Evolutionary conservation across 2,888 invertebrate genomes (phyloP), one percentile per base, ranked within the genome.

Genomic region (Marasmarcha lunaedactyla): DNA sequence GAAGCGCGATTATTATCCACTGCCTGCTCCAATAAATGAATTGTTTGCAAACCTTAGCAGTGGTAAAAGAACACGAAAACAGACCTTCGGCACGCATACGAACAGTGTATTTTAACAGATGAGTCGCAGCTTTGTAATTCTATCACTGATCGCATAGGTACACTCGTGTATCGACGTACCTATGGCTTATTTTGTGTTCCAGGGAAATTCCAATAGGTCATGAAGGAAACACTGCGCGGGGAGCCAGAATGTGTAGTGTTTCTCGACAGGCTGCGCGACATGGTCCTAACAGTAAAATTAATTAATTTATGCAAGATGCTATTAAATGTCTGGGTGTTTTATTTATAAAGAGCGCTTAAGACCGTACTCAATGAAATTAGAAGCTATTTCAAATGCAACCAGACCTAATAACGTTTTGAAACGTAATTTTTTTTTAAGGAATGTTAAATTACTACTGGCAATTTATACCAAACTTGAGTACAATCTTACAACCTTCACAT

Each of bases 1-100:
- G 26, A 52, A 51, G 37, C 27, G 42, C 0, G 46, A 49, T 10
- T 38, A 26, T 13, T 52, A 53, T 36, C 53, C 52, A 0, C 27
- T 55, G 1, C 58, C 54, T 0, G n/a, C n/a, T n/a, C 46, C 50
- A 0, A 51, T 52, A 6, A 52, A 54, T 2, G 49, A 55, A 4
- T 26, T 57, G 4, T 54, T 52, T 42, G 40, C 52, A 0, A 44
- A 36, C 0, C 14, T 54, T n/a, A 42, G 48, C 10, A 46, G 47
- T 1, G 48, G 52, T 15, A 39, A n/a, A 11, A 44, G 36, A 51
- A 39, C 37, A 33, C 45, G 1, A 52, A 54, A 43, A 38, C 51
- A 15, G 50, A 54, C 37, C 33, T 51, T 0, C 33, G 14, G 2
- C 36, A 40, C 9, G 50, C 51, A 0, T 51, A 51, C 26, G 26